Evolutionary conservation across 2,797 vertebrate genomes (phyloP), one percentile per base, ranked within the genome.

Genomic region (Anabas testudineus): DNA sequence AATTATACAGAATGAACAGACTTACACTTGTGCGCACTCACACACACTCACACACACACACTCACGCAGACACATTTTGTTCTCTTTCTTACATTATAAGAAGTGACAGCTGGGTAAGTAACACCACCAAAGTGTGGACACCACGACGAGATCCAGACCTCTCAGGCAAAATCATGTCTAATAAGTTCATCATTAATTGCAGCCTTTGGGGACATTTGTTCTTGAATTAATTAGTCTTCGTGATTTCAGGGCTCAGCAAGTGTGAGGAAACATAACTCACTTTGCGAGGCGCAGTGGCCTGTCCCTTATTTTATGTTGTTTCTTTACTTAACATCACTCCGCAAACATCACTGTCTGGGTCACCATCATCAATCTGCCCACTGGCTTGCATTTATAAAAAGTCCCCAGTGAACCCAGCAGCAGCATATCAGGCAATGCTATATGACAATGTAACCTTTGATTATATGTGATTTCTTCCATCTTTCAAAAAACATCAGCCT

Each of bases 111-210:
- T 73, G 78, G 79, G 87, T 91, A 90, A 91, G 88, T 84, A 90
- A 89, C 76, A 86, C 70, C 82, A 91, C 85, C 72, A 88, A 80
- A 89, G 84, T 71, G 18, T 77, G 78, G 81, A 82, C 87, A 84
- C 75, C 70, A 67, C 81, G 74, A 87, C 81, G 80, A 88, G 87
- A 88, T 88, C 85, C 83, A 89, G 86, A 89, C 91, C 93, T 93
- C 91, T 87, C 76, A 88, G 91, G 92, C 80, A 85, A 79, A 90
- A 90, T 92, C 86, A 87, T 60, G 77, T 93, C 90, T 93, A 92
- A 94, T 92, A 93, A 86, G 86, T 92, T 93, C 92, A 92, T 92
- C 90, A 90, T 93, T 93, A 93, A 94, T 92, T 92, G 84, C 77
- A 90, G 90, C 90, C 92, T 87, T 86, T 86, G 86, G 94, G 91